Conservation (phyloP, 2,797 vertebrate species). For the Fundulus diaphanus region DNA sequence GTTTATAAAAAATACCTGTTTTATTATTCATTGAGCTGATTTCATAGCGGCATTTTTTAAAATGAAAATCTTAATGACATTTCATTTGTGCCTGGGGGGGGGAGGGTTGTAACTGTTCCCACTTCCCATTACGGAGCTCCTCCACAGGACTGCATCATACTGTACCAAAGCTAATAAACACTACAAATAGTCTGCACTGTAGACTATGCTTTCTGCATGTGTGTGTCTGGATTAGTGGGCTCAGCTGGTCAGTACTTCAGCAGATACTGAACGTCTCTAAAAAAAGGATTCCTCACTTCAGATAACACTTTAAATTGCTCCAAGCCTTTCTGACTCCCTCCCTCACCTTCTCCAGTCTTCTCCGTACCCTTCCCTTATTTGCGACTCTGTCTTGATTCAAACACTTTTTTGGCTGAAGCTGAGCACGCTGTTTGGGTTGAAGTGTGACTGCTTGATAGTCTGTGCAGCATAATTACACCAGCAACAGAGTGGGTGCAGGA, state of each 20-base stretch:
- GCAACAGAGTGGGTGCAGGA: neutral
- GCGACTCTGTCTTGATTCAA: slow-evolving; percentile 1
- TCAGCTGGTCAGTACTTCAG: neutral
- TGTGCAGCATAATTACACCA: slow-evolving; percentile 2
- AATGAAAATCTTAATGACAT: neutral
- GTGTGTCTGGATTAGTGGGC: neutral
- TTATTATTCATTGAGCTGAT: neutral
- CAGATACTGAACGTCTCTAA: neutral
- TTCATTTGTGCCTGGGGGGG: neutral
- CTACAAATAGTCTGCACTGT: neutral
- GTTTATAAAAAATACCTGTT: neutral
- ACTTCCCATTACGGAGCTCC: neutral
- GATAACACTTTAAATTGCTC: slow-evolving; percentile 1
- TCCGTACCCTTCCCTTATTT: slow-evolving; percentile 5
- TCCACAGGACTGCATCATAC: neutral
- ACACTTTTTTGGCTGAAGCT: neutral
- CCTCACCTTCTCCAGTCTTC: slow-evolving; percentile 9
- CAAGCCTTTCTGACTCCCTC: slow-evolving; percentile 1
- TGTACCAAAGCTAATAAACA: neutral
- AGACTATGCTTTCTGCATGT: neutral
- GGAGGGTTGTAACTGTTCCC: neutral
- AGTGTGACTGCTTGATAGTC: neutral
- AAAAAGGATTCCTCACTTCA: slow-evolving; percentile 3
- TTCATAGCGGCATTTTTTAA: neutral
- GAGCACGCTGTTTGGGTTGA: neutral